Conservation (phyloP, 2,113 vertebrate genomes). For the Neomonachus schauinslandi region DNA sequence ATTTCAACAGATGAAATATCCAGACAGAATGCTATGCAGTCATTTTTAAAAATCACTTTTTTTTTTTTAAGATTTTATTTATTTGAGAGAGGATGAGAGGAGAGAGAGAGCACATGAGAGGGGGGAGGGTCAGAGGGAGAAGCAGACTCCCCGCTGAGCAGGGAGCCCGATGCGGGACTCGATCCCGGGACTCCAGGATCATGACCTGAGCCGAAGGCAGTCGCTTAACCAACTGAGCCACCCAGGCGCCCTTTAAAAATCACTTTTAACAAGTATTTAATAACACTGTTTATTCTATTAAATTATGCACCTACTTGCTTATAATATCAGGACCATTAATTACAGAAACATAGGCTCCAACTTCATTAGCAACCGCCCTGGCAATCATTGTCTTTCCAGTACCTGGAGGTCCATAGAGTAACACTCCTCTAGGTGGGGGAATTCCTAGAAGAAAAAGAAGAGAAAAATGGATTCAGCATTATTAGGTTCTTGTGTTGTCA, state of each 20-base stretch:
- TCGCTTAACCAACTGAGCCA: too few relatives aligned
- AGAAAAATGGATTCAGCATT: background rate
- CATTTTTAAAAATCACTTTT: background rate
- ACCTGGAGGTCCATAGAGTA: constrained; percentile 96
- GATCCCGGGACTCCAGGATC: too few relatives aligned
- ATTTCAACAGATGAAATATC: background rate
- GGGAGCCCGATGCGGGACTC: too few relatives aligned
- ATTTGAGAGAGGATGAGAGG: too few relatives aligned
- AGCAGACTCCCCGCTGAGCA: too few relatives aligned
- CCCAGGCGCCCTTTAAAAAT: too few relatives aligned
- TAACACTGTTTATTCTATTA: background rate
- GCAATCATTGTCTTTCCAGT: constrained; percentile 99
- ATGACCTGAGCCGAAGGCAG: too few relatives aligned
- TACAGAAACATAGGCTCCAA: constrained; percentile 92
- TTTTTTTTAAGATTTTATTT: too few relatives aligned
- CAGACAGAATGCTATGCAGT: background rate
- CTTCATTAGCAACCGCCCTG: constrained; percentile 94
- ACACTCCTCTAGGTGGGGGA: constrained; percentile 93
- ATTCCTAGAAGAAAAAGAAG: constrained; percentile 88
- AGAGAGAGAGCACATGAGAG: too few relatives aligned
- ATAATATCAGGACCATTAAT: constrained; percentile 99
- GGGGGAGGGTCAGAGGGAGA: too few relatives aligned
- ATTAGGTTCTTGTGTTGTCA: background rate
- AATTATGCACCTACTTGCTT: constrained; percentile 94
- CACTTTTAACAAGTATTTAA: background rate